These are phyloP conservation scores for Trematocara macrostoma DNA, from an alignment of 2,113 vertebrate genomes.

Conservation along the genomic window DNA sequence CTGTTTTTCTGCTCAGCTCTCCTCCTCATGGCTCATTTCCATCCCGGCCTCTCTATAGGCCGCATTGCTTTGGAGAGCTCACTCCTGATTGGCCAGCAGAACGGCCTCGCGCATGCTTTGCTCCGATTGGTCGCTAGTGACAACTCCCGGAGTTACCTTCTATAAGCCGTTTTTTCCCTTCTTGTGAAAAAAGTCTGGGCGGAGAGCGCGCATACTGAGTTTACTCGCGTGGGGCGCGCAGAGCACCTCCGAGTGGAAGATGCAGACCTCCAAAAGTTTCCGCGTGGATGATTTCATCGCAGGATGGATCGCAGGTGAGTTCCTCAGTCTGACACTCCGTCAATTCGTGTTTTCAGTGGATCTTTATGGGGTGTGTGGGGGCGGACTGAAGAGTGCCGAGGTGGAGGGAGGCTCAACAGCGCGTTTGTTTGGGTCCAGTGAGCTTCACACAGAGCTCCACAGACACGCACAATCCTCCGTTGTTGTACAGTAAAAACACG, in stretches of 20 bases:
- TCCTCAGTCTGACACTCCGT: neutral
- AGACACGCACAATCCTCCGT: neutral
- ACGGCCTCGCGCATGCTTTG: fast-evolving
- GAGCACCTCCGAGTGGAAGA: neutral
- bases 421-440: neutral
- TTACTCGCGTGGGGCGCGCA: neutral
- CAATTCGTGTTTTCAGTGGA: neutral
- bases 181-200: neutral
- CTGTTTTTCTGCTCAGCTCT: neutral
- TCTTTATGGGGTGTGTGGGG: neutral
- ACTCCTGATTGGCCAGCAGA: neutral
- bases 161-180: neutral
- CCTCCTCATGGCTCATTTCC: constrained; percentile 67
- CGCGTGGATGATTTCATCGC: constrained; percentile 72
- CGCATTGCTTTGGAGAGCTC: neutral
- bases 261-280: constrained; percentile 53
- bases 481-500: too few relatives aligned
- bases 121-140: constrained; percentile 18
- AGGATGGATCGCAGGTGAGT: constrained; percentile 76
- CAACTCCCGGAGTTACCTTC: neutral
- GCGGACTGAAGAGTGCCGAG: too few relatives aligned
- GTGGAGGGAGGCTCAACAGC: neutral
- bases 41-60: constrained; percentile 18
- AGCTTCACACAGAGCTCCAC: neutral
- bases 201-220: neutral